These are phyloP conservation scores for Myotis davidii DNA, from an alignment of 2,113 vertebrate genomes.

Conservation along the genomic window DNA sequence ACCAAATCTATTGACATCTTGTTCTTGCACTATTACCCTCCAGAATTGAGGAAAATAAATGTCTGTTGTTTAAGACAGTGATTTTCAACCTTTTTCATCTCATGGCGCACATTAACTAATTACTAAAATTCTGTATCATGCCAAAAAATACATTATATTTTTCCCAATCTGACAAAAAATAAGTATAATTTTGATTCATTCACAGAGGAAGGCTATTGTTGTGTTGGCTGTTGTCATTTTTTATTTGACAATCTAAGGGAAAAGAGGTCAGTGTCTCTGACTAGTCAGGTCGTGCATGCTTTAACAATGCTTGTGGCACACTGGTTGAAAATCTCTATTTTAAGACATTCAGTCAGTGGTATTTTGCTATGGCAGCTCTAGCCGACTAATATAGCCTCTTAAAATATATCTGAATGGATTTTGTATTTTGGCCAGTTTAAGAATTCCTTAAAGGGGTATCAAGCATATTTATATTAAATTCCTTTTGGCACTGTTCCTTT, in stretches of 20 bases:
- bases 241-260: too few species aligned
- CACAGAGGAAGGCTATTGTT: background rate
- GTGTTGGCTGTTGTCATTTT: background rate
- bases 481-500: background rate
- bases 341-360: background rate
- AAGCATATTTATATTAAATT: background rate
- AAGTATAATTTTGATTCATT: background rate
- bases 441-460: background rate
- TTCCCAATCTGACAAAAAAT: background rate
- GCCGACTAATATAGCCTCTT: background rate
- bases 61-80: background rate
- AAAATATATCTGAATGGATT: background rate
- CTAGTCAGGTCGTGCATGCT: too few species aligned
- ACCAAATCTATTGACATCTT: background rate
- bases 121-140: background rate
- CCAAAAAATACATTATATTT: background rate
- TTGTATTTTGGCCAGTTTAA: background rate
- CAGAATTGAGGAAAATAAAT: background rate
- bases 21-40: background rate
- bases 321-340: background rate
- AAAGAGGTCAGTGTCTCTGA: too few species aligned
- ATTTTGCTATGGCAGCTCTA: background rate
- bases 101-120: background rate
- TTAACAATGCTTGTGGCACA: too few species aligned
- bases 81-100: background rate